Evolutionary conservation across 2,888 invertebrate species (phyloP), one percentile per base, ranked within the genome.

Genomic region (Drosophila anomelani): DNA sequence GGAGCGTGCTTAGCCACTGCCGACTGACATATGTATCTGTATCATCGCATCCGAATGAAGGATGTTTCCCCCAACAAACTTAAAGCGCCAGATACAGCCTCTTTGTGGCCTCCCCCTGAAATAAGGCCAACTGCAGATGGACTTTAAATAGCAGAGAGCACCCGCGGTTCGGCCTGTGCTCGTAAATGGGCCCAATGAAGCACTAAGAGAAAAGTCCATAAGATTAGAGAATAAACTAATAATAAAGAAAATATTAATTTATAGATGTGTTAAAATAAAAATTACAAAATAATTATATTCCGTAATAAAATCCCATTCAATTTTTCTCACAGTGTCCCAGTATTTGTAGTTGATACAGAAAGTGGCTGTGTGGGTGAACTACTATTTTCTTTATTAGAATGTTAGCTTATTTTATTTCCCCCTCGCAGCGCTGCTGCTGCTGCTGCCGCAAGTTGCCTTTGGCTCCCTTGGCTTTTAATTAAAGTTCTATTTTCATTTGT

Each of bases 401-500:
- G 58, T 67, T 77, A 66, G 60, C 68, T 66, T 78, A 63, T 77
- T 59, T 61, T 38, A 62, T 58, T 56, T 51, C 49, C 41, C 67
- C 54, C 75, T 55, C 34, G 34, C 54, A 43, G 47, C 26, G 38
- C 39, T 38, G 23, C 56, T 51, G 32, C 56, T 51, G 32, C 53
- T 54, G 44, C 6, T 13, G 59, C 36, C 23, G n/a, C 32, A 17
- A 32, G 32, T n/a, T 60, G 70, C 60, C 34, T 56, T 44, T 38
- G 64, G 43, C 51, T 78, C 53, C 46, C 63, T 54, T 41, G 56
- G 76, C 80, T 63, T 80, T 85, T 83, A 83, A 83, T 83, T 83
- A 83, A 88, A 80, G 88, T 85, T 88, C 74, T 80, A 85, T 88
- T 85, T 85, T 76, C 88, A 83, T 80, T 82, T 78, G 85, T 76